Evolutionary conservation across 2,888 invertebrate genomes (phyloP), one percentile per base, ranked within the genome.

Genomic region (Chloroclysta siterata): DNA sequence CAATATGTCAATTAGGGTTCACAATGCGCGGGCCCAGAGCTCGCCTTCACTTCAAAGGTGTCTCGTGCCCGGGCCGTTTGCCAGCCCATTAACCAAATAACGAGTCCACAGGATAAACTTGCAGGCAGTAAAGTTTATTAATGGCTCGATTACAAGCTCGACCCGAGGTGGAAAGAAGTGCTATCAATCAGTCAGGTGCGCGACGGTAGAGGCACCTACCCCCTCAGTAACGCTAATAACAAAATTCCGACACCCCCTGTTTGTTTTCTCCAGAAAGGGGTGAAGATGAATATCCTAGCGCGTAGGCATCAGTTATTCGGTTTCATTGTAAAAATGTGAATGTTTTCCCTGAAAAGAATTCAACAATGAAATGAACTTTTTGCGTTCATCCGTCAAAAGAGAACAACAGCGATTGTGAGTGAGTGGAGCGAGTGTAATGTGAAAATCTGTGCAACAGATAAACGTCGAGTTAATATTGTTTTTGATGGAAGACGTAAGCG

Each of bases 101-200:
- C 88, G 89, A 91, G 88, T 90, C 89, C 88, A 76, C 84, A 88
- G 87, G 89, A 90, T 90, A 89, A 90, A 91, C 89, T 91, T 88
- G 82, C 85, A 89, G 88, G 93, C 88, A 89, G 90, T 92, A 92
- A 92, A 92, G 85, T 93, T 93, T 93, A 93, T 93, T 92, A 93
- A 93, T 93, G 92, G 89, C 91, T 89, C 93, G 93, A 93, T 93
- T 93, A 93, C 92, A 90, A 89, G 90, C 92, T 90, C 91, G 91
- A 89, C 90, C 92, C 92, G 89, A 90, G 90, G 90, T 88, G 87
- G 89, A 93, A 93, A 93, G 93, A 92, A 93, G 90, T 87, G 89
- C 92, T 91, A 93, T 93, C 92, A 92, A 92, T 93, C 93, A 91
- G 92, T 90, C 90, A 91, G 91, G 92, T 91, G 89, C 84, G 90